Conservation (phyloP, 2,113 vertebrate species). For the Strigops habroptila region DNA sequence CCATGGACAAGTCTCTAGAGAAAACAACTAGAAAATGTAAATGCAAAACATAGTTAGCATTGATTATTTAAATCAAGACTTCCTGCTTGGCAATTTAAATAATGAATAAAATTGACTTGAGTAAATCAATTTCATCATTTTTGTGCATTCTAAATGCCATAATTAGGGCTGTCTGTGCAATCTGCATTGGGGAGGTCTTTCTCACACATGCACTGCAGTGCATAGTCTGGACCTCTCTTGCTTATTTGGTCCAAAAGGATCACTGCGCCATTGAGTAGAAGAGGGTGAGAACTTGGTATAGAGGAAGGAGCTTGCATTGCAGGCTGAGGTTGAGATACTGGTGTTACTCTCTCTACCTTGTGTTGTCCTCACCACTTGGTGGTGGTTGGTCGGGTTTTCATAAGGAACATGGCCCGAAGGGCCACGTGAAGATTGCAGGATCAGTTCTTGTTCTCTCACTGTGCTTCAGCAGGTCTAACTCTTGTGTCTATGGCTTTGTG, state of each 20-base stretch:
- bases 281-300: not conserved
- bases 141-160: not conserved
- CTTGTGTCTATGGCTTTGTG: not conserved
- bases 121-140: not conserved
- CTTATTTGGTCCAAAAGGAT: not conserved
- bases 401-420: not conserved
- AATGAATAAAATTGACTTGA: constrained; percentile 51
- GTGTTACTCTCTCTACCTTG: not conserved
- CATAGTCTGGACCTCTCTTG: not conserved
- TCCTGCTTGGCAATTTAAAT: constrained; percentile 40
- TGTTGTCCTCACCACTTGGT: not conserved
- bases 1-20: not conserved
- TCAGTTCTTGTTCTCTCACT: not conserved
- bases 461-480: not conserved
- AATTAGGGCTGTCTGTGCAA: not conserved
- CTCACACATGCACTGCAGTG: fast-evolving
- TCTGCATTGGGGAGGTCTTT: not conserved
- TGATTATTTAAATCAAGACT: constrained; percentile 54
- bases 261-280: fast-evolving
- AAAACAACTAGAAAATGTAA: not conserved
- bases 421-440: not conserved
- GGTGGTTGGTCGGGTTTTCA: not conserved
- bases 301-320: not conserved
- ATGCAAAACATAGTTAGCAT: not conserved
- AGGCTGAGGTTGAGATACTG: not conserved